Percentiles rank a stretch among this genome's conserved stretches.
phyloP scores from a whole-genome alignment of 2,888 invertebrate genomes.

The Idaea aversata region DNA sequence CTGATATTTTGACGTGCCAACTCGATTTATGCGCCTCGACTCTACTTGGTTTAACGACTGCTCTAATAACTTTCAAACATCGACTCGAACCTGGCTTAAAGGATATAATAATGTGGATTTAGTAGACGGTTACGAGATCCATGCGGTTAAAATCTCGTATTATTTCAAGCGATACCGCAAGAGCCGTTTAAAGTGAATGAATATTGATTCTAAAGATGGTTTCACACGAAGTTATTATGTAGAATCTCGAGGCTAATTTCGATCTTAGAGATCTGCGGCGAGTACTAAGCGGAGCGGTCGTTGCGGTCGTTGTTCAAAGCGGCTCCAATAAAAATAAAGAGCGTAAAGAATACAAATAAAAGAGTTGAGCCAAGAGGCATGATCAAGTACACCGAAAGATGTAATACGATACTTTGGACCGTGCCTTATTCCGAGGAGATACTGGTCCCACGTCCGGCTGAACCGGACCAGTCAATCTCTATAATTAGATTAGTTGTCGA shows the following conservation, averaged over 20 bases:
- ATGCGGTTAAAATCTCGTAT: slow-evolving; percentile 30
- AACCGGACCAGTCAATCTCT: slow-evolving; percentile 40
- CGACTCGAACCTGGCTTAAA: slow-evolving; percentile 40
- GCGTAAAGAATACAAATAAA: slow-evolving; percentile 61
- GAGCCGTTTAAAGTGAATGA: slow-evolving; percentile 41
- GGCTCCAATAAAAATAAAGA: slow-evolving; percentile 57
- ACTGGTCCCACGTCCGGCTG: slow-evolving; percentile 20
- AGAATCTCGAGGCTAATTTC: slow-evolving; percentile 44
- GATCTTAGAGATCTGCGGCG: slow-evolving; percentile 47
- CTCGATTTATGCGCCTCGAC: slow-evolving; percentile 47
- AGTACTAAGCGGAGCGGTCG: slow-evolving; percentile 63
- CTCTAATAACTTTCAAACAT: slow-evolving; percentile 54
- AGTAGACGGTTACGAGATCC: slow-evolving; percentile 39
- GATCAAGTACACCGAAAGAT: slow-evolving; percentile 73
- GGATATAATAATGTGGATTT: slow-evolving; percentile 43
- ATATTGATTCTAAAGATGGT: slow-evolving; percentile 56
- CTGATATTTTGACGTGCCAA: slow-evolving; percentile 69
- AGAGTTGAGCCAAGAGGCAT: slow-evolving; percentile 64
- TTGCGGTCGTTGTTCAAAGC: slow-evolving; percentile 61
- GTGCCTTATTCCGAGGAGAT: slow-evolving; percentile 54
- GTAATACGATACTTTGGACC: slow-evolving; percentile 70
- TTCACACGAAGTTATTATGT: slow-evolving; percentile 37
- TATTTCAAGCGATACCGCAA: slow-evolving; percentile 35
- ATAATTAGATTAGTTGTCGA: slow-evolving; percentile 57
- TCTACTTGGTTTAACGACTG: slow-evolving; percentile 48